A percentile compares a stretch with the other conserved stretches of the same genome.
These are phyloP conservation scores for Coregonus ussuriensis DNA, from an alignment of 2,797 vertebrate species.

Conservation along the genomic window DNA sequence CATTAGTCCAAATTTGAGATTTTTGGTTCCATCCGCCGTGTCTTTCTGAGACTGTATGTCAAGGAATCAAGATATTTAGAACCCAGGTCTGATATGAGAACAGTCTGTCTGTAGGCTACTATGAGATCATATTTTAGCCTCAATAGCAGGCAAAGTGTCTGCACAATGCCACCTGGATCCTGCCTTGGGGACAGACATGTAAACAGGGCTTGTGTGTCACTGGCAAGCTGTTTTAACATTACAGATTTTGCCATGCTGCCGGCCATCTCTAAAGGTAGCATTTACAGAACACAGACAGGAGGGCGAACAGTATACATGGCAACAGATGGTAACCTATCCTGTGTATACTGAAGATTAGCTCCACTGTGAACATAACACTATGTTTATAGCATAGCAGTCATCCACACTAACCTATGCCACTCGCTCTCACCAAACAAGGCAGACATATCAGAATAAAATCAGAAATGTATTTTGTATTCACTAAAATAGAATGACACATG, in stretches of 20 bases:
- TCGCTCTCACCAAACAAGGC: not conserved
- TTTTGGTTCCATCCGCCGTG: too few relatives aligned
- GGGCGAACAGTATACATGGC: conserved; percentile 46
- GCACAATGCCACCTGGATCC: conserved; percentile 17
- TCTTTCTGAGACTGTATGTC: too few relatives aligned
- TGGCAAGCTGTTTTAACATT: conserved; percentile 56
- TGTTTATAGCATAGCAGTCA: conserved; percentile 35
- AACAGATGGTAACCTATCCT: conserved; percentile 61
- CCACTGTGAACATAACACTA: conserved; percentile 1
- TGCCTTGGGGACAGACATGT: conserved; percentile 40
- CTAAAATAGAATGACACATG: not conserved
- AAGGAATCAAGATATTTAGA: too few relatives aligned
- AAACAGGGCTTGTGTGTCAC: conserved; percentile 53
- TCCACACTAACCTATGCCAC: not conserved
- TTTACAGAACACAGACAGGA: conserved; percentile 45
- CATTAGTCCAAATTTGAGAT: too few relatives aligned
- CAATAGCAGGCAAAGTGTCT: conserved; percentile 27
- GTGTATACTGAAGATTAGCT: not conserved
- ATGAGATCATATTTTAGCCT: conserved; percentile 2
- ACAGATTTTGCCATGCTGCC: conserved; percentile 41
- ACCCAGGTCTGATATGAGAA: too few relatives aligned
- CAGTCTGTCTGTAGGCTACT: not conserved
- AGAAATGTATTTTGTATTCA: not conserved
- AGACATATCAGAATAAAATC: not conserved
- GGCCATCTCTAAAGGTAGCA: conserved; percentile 4